Conservation (phyloP, 2,797 vertebrate species). For the Macroramphosus scolopax region DNA sequence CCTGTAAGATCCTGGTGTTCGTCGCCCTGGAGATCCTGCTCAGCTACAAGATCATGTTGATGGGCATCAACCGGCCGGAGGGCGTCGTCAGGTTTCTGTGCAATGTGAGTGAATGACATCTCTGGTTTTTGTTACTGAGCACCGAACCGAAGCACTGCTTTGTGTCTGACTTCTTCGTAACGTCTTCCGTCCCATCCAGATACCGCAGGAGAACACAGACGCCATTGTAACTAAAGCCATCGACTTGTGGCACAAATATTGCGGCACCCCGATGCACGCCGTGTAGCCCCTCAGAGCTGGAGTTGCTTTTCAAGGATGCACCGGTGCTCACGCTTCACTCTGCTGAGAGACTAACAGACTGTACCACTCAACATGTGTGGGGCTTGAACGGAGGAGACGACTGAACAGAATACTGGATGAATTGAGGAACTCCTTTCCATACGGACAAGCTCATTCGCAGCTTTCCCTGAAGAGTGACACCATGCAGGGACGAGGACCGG, state of each 20-base stretch:
- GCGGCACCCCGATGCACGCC: slow-evolving; percentile 87
- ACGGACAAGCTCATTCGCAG: too few species aligned
- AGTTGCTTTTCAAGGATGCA: slow-evolving; percentile 18
- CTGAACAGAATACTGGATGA: too few species aligned
- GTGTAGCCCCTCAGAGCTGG: slow-evolving; percentile 45
- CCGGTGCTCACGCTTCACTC: background rate
- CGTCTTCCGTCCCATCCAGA: slow-evolving; percentile 76
- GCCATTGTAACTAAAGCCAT: slow-evolving; percentile 96
- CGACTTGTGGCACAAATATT: slow-evolving; percentile 95
- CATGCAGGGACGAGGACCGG: too few species aligned
- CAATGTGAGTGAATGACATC: slow-evolving; percentile 82
- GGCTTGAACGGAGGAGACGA: too few species aligned
- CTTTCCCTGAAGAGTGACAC: too few species aligned
- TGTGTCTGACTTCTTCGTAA: background rate
- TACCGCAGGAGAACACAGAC: slow-evolving; percentile 95
- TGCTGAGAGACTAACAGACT: background rate
- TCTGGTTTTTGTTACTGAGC: too few species aligned
- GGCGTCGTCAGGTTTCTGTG: slow-evolving; percentile 86
- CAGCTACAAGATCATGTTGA: slow-evolving; percentile 92
- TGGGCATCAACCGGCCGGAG: slow-evolving; percentile 84
- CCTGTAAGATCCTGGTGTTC: slow-evolving; percentile 97
- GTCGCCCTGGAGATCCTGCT: slow-evolving; percentile 94
- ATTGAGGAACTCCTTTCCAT: too few species aligned
- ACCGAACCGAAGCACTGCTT: background rate
- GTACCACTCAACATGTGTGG: too few species aligned